Evolutionary conservation across 1,140 invertebrate genomes (phyloP).

Genomic region (honey bee (Apis mellifera)): Amel_HAv3.1 CM009933.2:1958501-1959000

Average conservation of each 20-base stretch:
- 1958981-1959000: slow-evolving; percentile 72
- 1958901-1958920: slow-evolving; percentile 85
- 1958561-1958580: too few species aligned
- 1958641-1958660: slow-evolving; percentile 76
- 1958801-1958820: slow-evolving; percentile 83
- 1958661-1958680: slow-evolving; percentile 79
- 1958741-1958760: not conserved
- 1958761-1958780: not conserved
- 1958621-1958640: slow-evolving; percentile 82
- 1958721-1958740: not conserved
- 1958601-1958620: slow-evolving; percentile 74
- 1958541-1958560: too few species aligned
- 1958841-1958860: slow-evolving; percentile 85
- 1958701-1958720: not conserved
- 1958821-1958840: slow-evolving; percentile 84
- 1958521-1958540: too few species aligned
- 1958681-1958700: slow-evolving; percentile 82
- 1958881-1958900: slow-evolving; percentile 83
- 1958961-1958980: slow-evolving; percentile 74
- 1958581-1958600: slow-evolving; percentile 25
- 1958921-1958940: slow-evolving; percentile 83
- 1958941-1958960: slow-evolving; percentile 82
- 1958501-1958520: too few species aligned
- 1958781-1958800: slow-evolving; percentile 54
- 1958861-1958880: slow-evolving; percentile 81